Base-by-base conservation (phyloP, 1,140 invertebrate genomes). In the Psix sp. region DNA sequence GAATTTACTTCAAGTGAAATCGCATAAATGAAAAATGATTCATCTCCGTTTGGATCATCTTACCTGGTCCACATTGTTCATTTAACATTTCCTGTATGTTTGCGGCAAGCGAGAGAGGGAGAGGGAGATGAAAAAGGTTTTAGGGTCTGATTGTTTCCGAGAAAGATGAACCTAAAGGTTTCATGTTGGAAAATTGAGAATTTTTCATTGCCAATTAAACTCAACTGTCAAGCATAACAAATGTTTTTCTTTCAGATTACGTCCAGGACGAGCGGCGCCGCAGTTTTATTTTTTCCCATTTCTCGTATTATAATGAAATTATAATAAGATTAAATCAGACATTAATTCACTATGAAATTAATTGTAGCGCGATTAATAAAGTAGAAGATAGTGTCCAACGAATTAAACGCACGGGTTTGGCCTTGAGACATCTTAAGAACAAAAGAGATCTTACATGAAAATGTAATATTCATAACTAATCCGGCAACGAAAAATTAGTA, bases 201-300 rank as follows among this genome's bases (percentile, higher is more conserved):
- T 57, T 56, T 70, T 71, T 63, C 57, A 71, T 71, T 71, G 56
- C 42, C 66, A 70, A 70, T 70, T 70, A 70, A 70, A 70, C 35
- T 29, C 17, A 42, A 39, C 56, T 48, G 56, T 60, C 48, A 48
- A 24, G 40, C 36, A 54, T 56, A 60, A 70, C 35, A 56, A 62
- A 60, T 70, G 54, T 70, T 60, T 60, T 33, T 36, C 17, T 70
- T 60, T 46, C n/a, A 49, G 40, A 46, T 68, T 67, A 67, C n/a
- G n/a, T n/a, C n/a, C n/a, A n/a, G n/a, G n/a, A n/a, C n/a, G n/a
- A n/a, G n/a, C n/a, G n/a, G n/a, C n/a, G n/a, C n/a, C n/a, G n/a
- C n/a, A n/a, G n/a, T n/a, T n/a, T n/a, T n/a, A n/a, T n/a, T n/a
- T n/a, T n/a, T n/a, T n/a, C n/a, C n/a, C n/a, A n/a, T n/a, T n/a